phyloP scores from a whole-genome alignment of 2,888 invertebrate genomes.

The Linnaemya vulpina region DNA sequence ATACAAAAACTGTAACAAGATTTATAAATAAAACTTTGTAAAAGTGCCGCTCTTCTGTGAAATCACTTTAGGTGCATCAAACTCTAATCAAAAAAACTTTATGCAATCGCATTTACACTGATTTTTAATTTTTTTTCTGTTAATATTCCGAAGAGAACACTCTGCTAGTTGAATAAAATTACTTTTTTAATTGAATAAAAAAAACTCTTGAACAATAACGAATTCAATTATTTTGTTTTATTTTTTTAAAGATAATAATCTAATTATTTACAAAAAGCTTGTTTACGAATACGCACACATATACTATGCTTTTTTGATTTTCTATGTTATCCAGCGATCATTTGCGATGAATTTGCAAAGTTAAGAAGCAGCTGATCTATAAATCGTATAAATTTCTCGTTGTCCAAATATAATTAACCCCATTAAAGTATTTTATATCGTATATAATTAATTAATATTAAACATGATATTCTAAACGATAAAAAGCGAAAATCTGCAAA shows the following conservation, averaged over 20 bases:
- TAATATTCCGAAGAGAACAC: neutral
- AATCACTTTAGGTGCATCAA: slow-evolving; percentile 15
- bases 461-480: no score
- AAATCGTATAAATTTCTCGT: no score
- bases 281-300: slow-evolving; percentile 6
- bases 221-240: neutral
- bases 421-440: no score
- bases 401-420: neutral
- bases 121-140: slow-evolving; percentile 29
- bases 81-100: neutral
- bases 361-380: no score
- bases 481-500: no score
- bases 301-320: neutral
- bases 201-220: neutral
- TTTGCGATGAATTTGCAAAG: neutral
- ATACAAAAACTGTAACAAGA: neutral
- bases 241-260: slow-evolving; percentile 36
- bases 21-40: neutral
- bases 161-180: neutral
- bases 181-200: neutral
- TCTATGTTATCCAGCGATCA: neutral
- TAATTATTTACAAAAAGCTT: slow-evolving; percentile 50
- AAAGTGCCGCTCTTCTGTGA: neutral
- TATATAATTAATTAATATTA: no score
- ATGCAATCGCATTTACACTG: slow-evolving; percentile 2